Base-by-base conservation (phyloP, 1,140 invertebrate genomes). In the Arctopsyche grandis region DNA sequence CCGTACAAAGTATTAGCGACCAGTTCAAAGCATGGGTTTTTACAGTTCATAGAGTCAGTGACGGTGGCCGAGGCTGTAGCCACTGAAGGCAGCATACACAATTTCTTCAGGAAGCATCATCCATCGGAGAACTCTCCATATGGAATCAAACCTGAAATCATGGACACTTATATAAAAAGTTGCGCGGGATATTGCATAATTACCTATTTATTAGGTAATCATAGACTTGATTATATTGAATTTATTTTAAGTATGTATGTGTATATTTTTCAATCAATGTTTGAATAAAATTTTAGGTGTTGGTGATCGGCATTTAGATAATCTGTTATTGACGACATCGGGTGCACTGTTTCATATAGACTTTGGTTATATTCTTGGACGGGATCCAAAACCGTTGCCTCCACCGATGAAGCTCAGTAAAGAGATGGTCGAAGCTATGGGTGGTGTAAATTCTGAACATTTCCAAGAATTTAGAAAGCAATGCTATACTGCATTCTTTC, bases 381-480 rank as follows among this genome's bases (percentile, higher is more conserved):
- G 98, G 75, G 99, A 99, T 89, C 98, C 99, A 0, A 99, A 99
- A 87, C 97, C 97, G 5, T 91, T 99, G 84, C 98, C 98, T 3
- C 97, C 98, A 9, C 97, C 98, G 4, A 99, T 99, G 97, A 99
- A 99, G 88, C 90, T 99, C 0, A 99, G 96, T 85, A 96, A 96
- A 85, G 98, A 99, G 90, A 99, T 99, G 98, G 96, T 99, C 0
- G 98, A 99, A 85, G 98, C 95, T 0, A 99, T 99, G 98, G 98
- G 98, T 5, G 98, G 98, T 0, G 91, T 95, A 0, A 93, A 93
- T 79, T 96, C 96, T 0, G 97, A 99, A 83, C 94, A 97, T 87
- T 99, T 98, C 87, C 94, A 98, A 82, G 93, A 97, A 85, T 99
- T 99, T 88, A 90, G 94, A 48, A 97, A 97, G 84, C 93, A 97